Evolutionary conservation across 2,797 vertebrate genomes (phyloP), one percentile per base, ranked within the genome.

Genomic region (Pseudopleuronectes americanus): DNA sequence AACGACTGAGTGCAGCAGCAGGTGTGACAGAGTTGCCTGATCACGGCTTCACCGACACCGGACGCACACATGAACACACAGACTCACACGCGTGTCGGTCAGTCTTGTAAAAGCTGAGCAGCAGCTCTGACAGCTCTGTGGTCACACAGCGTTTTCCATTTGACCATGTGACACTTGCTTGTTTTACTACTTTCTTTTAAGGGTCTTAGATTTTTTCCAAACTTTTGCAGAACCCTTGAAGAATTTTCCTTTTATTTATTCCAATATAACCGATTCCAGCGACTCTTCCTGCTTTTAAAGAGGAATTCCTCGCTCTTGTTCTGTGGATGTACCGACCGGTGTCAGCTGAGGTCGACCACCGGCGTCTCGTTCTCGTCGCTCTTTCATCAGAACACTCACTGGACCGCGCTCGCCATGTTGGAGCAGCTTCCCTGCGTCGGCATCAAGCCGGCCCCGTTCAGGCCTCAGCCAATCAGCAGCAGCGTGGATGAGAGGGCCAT

Each of bases 1-100:
- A 85, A 68, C 84, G 88, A 90, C 80, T 81, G 85, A 92, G 76
- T 82, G 64, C 75, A 85, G 75, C 84, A 91, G 68, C 92, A 92
- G 93, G 90, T 93, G 92, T 82, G 84, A 88, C 74, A 66, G 66
- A 72, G 76, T 79, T 33, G 80, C 81, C 68, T 43, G 65, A 85
- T 85, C 84, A 87, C 74, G 22, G 84, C 72, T 78, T 88, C 81
- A 56, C 63, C 10, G 53, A 83, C 79, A 79, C 77, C 57, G 67
- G 76, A 87, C 84, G 72, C 77, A 71, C 60, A 62, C 71, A 57
- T 4, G 28, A 28, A 64, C 52, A 61, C 55, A 59, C 64, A 63
- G 74, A 59, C 74, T 33, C 64, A 52, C 71, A 66, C 72, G 51
- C 17, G 2, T 70, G 68, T 77, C 51, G 52, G 63, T 68, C 59